Evolutionary conservation across 2,113 vertebrate genomes (phyloP).

Genomic region (Thamnophis sirtalis): DNA sequence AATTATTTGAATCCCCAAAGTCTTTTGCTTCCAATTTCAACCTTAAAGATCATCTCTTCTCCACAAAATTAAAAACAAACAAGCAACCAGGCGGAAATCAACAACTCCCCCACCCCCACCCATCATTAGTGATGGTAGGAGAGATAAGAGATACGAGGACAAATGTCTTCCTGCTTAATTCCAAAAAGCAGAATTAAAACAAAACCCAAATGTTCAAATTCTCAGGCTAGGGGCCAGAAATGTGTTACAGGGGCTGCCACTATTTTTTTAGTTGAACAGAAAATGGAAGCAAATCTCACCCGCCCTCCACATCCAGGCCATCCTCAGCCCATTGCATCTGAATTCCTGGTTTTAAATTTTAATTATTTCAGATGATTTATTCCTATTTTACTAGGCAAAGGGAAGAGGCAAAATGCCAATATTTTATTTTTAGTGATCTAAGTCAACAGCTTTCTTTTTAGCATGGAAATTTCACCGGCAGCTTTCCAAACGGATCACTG

Average conservation of each 20-base stretch:
- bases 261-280: neutral
- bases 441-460: neutral
- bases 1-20: neutral
- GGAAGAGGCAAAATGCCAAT: neutral
- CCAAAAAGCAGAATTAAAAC: neutral
- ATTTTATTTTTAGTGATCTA: neutral
- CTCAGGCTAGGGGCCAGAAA: neutral
- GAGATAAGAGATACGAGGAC: neutral
- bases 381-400: neutral
- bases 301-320: neutral
- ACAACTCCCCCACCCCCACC: too few species aligned
- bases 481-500: neutral
- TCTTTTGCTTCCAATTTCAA: neutral
- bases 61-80: neutral
- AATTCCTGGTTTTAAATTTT: neutral
- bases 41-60: neutral
- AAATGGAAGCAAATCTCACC: neutral
- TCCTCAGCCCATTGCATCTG: neutral
- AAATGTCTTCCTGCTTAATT: neutral
- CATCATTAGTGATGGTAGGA: neutral
- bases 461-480: neutral
- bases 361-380: neutral
- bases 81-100: neutral
- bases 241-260: neutral
- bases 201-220: neutral